Base-by-base conservation (phyloP, 1,140 invertebrate genomes). In the Zaprionus tsacasi region DNA sequence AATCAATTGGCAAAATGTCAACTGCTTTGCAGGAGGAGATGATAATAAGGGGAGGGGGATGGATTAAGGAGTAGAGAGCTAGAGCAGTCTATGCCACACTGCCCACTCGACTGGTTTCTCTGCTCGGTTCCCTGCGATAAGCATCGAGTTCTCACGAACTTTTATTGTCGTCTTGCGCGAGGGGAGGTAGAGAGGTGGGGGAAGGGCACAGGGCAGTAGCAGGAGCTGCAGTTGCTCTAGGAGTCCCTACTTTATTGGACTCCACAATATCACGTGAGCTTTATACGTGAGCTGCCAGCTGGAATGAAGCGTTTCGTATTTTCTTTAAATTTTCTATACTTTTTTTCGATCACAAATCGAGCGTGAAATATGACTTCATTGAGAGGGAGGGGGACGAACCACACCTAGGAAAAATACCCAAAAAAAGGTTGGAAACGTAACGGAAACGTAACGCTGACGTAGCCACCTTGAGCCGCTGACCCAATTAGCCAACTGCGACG, bases 81-180 rank as follows among this genome's bases (percentile, higher is more conserved):
- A 30, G 27, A 30, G 27, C 27, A 30, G 3, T 4, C 33, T 35
- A 21, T 1, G 33, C 7, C 30, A 25, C 57, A 45, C 67, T 78
- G 81, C 69, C 81, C 68, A 82, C 80, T 63, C 66, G 69, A 35
- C 38, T 33, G 21, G 21, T 21, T 21, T 21, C 21, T 35, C 70
- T 79, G 72, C 75, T 73, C 56, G 1, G 21, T 21, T n/a, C n/a
- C 50, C 48, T 61, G 71, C 85, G 86, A 90, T 90, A 90, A 90
- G 86, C 86, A 90, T 90, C 86, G 70, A 89, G 79, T 89, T 90
- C 86, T 90, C 86, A 90, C 86, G 86, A 90, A 90, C 86, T 90
- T 85, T 82, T 89, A 90, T 90, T 89, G 78, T 79, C 81, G 79
- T 88, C 78, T 43, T n/a, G n/a, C n/a, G n/a, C 63, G 50, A 66